Base-by-base conservation (phyloP, 1,140 invertebrate genomes). In the Wiebesia pumilae region DNA sequence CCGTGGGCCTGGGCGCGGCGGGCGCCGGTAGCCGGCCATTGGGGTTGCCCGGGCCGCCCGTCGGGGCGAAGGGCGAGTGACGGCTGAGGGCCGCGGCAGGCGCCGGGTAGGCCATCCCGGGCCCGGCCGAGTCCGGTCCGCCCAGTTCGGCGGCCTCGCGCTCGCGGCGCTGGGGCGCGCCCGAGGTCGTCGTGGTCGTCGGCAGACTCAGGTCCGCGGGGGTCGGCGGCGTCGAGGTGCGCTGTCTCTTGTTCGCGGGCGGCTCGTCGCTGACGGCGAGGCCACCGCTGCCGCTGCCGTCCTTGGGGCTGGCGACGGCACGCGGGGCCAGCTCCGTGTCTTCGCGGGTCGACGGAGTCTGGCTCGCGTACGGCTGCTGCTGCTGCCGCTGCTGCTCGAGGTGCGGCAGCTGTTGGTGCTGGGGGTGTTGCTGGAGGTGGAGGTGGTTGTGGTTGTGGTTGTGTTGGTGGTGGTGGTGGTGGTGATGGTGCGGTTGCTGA, bases 1-100 rank as follows among this genome's bases (percentile, higher is more conserved):
- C 98, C 90, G 97, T 97, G 93, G 97, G 97, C 93, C 97, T 95
- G 91, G 96, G 95, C 95, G 93, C 92, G 82, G 92, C 93, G 84
- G 94, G 93, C 93, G 96, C 91, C 93, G 95, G 93, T 93, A 95
- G 92, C 81, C 92, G 93, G 88, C 93, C 92, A 91, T 92, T 92
- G 73, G 92, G 91, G 84, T 92, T 90, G 89, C 90, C 88, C 81
- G 88, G 88, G 58, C 89, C 87, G 38, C 81, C 40, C 81, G 90
- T 84, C 81, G 86, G 40, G 78, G 92, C 90, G 89, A 93, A 93
- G 87, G 93, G 90, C 91, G 92, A 92, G 90, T 93, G 93, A 89
- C 93, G 91, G 92, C 91, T 92, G 75, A 92, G 90, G 88, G 93
- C 92, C 89, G 92, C 90, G 90, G 93, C 91, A 90, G 93, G 92